Evolutionary conservation across 2,113 vertebrate genomes (phyloP).

Genomic region (Corvus hawaiiensis): DNA sequence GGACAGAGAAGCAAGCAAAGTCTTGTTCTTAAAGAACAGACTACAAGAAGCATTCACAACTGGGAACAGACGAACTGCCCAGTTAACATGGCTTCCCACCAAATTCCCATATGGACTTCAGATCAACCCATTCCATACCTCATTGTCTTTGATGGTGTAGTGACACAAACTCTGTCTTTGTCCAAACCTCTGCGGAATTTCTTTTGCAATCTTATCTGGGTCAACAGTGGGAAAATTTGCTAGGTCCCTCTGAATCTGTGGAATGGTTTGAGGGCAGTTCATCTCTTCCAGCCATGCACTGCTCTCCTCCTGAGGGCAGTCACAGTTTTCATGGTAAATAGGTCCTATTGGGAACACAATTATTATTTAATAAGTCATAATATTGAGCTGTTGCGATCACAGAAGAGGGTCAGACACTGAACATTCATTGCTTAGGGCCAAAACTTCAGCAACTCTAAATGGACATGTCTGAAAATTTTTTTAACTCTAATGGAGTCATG

Average conservation of each 20-base stretch:
- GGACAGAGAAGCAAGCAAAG: not conserved
- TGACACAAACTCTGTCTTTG: conserved; percentile 95
- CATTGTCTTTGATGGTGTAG: conserved; percentile 93
- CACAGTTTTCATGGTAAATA: conserved; percentile 90
- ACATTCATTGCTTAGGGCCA: not conserved
- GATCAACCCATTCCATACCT: conserved; percentile 69
- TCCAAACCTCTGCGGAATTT: conserved; percentile 90
- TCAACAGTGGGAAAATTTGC: conserved; percentile 78
- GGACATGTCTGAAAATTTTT: not conserved
- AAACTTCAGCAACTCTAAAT: not conserved
- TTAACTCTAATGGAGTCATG: not conserved
- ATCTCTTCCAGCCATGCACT: conserved; percentile 83
- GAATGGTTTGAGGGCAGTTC: conserved; percentile 83
- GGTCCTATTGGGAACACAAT: conserved; percentile 73
- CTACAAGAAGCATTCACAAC: not conserved
- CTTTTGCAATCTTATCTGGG: conserved; percentile 83
- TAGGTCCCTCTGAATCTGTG: conserved; percentile 88
- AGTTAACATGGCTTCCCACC: not conserved
- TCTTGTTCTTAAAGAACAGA: not conserved
- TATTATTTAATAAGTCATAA: not conserved
- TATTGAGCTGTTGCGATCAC: not conserved
- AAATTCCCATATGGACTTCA: not conserved
- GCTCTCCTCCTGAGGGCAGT: conserved; percentile 84
- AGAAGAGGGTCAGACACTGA: not conserved
- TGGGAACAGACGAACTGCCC: not conserved